phyloP scores from a whole-genome alignment of 1,140 invertebrate species.

The Drosophila ironensis region DNA sequence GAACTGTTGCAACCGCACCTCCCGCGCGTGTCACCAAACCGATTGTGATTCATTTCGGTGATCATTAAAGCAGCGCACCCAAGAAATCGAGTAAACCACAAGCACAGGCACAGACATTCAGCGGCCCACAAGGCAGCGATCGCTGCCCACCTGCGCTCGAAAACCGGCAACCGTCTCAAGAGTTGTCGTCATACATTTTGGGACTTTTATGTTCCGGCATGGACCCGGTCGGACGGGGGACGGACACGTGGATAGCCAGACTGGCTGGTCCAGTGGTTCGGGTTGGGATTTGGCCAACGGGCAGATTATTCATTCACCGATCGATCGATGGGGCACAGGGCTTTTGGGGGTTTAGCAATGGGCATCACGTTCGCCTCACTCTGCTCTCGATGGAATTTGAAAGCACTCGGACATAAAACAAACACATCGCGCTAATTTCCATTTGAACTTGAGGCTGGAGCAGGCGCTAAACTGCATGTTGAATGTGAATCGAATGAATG shows the following conservation, averaged over 20 bases:
- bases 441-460: slow-evolving; percentile 64
- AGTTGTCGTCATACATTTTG: slow-evolving; percentile 73
- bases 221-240: slow-evolving; percentile 18
- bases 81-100: slow-evolving; percentile 16
- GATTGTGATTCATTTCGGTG: slow-evolving; percentile 19
- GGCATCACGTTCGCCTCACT: slow-evolving; percentile 51
- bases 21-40: background rate
- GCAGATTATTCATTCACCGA: slow-evolving; percentile 60
- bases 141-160: slow-evolving; percentile 61
- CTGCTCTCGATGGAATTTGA: slow-evolving; percentile 39
- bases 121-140: slow-evolving; percentile 34
- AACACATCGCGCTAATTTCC: slow-evolving; percentile 51
- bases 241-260: slow-evolving; percentile 47
- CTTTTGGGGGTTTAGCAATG: slow-evolving; percentile 49
- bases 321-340: slow-evolving; percentile 18
- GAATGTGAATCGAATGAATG: slow-evolving; percentile 50
- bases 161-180: slow-evolving; percentile 60
- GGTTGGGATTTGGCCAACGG: slow-evolving; percentile 14
- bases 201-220: slow-evolving; percentile 66
- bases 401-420: slow-evolving; percentile 46
- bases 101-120: slow-evolving; percentile 15
- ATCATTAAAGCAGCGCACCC: slow-evolving; percentile 26
- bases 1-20: background rate
- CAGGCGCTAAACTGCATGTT: slow-evolving; percentile 70
- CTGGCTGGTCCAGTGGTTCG: slow-evolving; percentile 43